Evolutionary conservation across 2,888 invertebrate genomes (phyloP).

Genomic region (Sericinus montela): DNA sequence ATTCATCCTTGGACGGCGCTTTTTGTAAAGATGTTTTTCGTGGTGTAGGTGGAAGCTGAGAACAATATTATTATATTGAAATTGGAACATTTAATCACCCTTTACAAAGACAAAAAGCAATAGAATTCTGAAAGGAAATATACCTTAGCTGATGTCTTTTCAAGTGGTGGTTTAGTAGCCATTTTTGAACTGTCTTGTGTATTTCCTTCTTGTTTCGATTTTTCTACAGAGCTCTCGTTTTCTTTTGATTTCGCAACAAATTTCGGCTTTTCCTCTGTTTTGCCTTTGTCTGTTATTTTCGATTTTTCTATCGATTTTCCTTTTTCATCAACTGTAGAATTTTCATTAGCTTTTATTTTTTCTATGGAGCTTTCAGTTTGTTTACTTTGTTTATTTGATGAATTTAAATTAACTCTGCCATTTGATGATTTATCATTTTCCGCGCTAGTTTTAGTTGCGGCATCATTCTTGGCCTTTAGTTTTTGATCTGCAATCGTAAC

Average conservation of each 20-base stretch:
- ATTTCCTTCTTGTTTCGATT: constrained; percentile 38
- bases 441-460: constrained; percentile 26
- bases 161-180: constrained; percentile 69
- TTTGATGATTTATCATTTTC: constrained; percentile 35
- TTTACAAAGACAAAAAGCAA: no score
- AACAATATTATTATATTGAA: constrained; percentile 8
- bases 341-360: constrained; percentile 26
- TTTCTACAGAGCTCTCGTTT: constrained; percentile 32
- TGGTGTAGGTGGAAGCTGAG: constrained; percentile 56
- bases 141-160: constrained; percentile 66
- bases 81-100: neutral
- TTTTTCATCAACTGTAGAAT: constrained; percentile 37
- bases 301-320: constrained; percentile 30
- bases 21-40: constrained; percentile 69
- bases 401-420: constrained; percentile 40
- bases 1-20: constrained; percentile 69
- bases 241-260: constrained; percentile 30
- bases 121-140: neutral
- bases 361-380: constrained; percentile 18
- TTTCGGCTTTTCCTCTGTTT: constrained; percentile 26
- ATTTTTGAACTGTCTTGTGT: constrained; percentile 49
- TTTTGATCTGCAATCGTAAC: constrained; percentile 65
- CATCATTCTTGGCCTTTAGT: constrained; percentile 36
- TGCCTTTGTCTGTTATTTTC: constrained; percentile 25
- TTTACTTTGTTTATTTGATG: constrained; percentile 21